phyloP scores from a whole-genome alignment of 2,797 vertebrate genomes.

The Nyctalus aviator region DNA sequence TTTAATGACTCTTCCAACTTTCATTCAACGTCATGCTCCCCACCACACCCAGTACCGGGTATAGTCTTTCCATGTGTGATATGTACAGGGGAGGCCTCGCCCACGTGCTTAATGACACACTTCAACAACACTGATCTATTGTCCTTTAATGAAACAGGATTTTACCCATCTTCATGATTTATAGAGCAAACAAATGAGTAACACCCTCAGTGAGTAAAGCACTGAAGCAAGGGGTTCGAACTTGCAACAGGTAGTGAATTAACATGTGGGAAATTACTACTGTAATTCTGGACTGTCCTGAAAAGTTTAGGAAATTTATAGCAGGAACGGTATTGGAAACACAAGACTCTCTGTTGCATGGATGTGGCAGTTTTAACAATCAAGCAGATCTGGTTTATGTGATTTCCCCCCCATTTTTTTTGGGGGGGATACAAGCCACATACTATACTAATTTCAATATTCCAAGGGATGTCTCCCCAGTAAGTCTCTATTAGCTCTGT shows the following conservation, averaged over 20 bases:
- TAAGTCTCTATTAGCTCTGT: constrained; percentile 2
- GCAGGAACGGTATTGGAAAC: not conserved
- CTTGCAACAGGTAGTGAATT: not conserved
- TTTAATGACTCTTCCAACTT: constrained; percentile 59
- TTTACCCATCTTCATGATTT: constrained; percentile 44
- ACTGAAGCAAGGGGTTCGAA: not conserved
- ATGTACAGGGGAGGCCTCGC: not conserved
- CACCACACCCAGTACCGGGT: constrained; percentile 55
- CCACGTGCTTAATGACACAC: constrained; percentile 28
- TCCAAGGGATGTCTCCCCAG: not conserved
- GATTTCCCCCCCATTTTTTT: not conserved
- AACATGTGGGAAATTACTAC: not conserved
- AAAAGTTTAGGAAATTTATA: constrained; percentile 29
- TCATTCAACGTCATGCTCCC: constrained; percentile 45
- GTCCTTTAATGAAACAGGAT: constrained; percentile 35
- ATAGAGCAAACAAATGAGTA: constrained; percentile 22
- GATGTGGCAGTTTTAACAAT: constrained; percentile 22
- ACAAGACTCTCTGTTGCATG: not conserved
- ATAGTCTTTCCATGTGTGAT: constrained; percentile 26
- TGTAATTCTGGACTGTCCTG: not conserved
- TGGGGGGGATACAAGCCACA: not conserved
- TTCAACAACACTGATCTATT: constrained; percentile 50
- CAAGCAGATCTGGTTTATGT: constrained; percentile 9
- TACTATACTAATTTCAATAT: constrained; percentile 23
- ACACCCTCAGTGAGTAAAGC: not conserved